Base-by-base conservation (phyloP, 2,113 vertebrate genomes). In the Pogona vitticeps region DNA sequence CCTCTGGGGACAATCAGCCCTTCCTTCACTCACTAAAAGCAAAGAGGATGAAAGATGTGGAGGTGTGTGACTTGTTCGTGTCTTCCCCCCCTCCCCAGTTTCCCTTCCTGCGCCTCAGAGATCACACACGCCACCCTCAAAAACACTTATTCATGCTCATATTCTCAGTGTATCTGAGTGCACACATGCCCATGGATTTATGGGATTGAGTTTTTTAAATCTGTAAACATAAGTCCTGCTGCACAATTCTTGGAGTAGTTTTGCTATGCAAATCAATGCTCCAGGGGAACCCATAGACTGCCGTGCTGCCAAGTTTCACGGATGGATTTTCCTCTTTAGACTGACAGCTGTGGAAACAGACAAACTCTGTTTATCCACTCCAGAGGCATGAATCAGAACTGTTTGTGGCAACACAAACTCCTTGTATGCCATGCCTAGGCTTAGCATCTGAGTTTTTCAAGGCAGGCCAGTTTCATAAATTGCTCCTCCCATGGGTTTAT, bases 11-110 rank as follows among this genome's bases (percentile, higher is more conserved):
- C 31, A 84, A 33, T 1, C 5, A 72, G 58, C 61, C 12, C 21
- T 26, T 88, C 12, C 21, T 26, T 88, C 67, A 65, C 15, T 89
- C 91, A 78, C 52, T 38, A 88, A 87, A 42, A 82, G 84, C 85
- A 88, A 28, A 42, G 58, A 86, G 58, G 38, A 79, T 42, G 26
- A 85, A 88, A 88, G 28, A 59, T 82, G 38, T 68, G 87, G 87
- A 81, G 58, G 2, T 76, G 3, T 59, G n/a, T 20, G 75, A n/a
- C 61, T 13, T 28, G 0, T 61, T 36, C 40, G 9, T 31, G 1
- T 3, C 4, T 36, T 81, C 56, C 18, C 38, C 17, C 80, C n/a
- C n/a, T n/a, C n/a, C n/a, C n/a, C n/a, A n/a, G n/a, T 59, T 9
- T 63, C 82, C 84, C 85, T 9, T 36, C 61, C 20, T 84, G n/a